Evolutionary conservation across 35 echinoderm and acorn worm genomes (phyloP).

Genomic region (Anneissia japonica): DNA sequence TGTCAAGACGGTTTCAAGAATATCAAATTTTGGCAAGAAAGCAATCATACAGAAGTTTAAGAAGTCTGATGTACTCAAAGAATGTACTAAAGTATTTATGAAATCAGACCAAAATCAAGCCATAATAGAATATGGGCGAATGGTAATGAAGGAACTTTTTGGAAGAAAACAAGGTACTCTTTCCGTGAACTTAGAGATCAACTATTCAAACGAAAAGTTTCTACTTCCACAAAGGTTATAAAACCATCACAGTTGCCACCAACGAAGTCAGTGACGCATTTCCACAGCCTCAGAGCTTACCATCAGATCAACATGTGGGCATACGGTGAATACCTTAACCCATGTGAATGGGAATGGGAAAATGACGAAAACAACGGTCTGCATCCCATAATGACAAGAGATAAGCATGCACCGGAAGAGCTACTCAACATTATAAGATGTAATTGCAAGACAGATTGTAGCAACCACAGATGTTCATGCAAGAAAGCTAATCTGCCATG

Average conservation of each 20-base stretch:
- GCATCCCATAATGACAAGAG: not conserved
- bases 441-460: conserved; percentile 27
- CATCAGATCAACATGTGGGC: not conserved
- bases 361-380: not conserved
- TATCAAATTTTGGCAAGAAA: conserved; percentile 60
- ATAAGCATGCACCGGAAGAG: not conserved
- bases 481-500: conserved; percentile 6
- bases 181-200: not conserved
- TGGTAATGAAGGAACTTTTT: not conserved
- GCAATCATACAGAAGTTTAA: conserved; percentile 31
- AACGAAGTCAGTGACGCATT: not conserved
- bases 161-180: not conserved
- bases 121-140: not conserved
- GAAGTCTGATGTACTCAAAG: not conserved
- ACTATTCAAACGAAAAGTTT: not conserved
- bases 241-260: not conserved
- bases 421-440: conserved; percentile 19
- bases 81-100: not conserved
- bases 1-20: conserved; percentile 9
- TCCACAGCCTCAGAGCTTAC: not conserved
- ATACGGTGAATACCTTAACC: not conserved
- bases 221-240: not conserved
- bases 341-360: conserved; percentile 26
- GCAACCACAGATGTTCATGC: not conserved
- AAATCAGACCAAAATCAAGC: not conserved